phyloP scores from a whole-genome alignment of 2,888 invertebrate genomes.

The Rambutsinella grinnellia region DNA sequence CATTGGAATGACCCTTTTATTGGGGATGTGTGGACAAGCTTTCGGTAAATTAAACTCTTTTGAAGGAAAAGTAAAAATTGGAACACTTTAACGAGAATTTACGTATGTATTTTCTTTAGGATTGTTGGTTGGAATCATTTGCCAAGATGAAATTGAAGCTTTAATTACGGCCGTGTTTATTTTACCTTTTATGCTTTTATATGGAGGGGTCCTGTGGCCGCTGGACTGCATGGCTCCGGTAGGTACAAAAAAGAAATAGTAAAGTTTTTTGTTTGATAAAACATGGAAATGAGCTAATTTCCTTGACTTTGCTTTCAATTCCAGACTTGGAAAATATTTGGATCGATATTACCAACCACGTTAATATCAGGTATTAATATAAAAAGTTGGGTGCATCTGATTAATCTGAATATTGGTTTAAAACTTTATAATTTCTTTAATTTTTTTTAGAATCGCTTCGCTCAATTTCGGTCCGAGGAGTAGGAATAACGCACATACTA shows the following conservation, averaged over 20 bases:
- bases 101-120: no score
- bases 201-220: constrained; percentile 39
- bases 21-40: constrained; percentile 50
- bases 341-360: constrained; percentile 22
- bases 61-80: no score
- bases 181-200: constrained; percentile 26
- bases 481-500: constrained; percentile 25
- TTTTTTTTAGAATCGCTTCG: constrained; percentile 26
- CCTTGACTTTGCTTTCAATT: no score
- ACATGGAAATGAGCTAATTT: no score
- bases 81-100: no score
- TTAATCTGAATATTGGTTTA: no score
- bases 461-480: constrained; percentile 25
- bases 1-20: constrained; percentile 29
- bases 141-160: constrained; percentile 91
- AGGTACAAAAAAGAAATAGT: no score
- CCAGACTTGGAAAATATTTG: constrained; percentile 20
- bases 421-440: no score
- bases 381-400: no score
- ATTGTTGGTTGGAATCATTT: constrained; percentile 91
- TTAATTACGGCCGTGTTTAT: constrained; percentile 75
- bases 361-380: no score
- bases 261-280: no score
- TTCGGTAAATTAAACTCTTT: constrained; percentile 43
- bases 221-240: constrained; percentile 40